phyloP scores from a whole-genome alignment of 2,888 invertebrate genomes.

The Listrodromus nycthemerus region DNA sequence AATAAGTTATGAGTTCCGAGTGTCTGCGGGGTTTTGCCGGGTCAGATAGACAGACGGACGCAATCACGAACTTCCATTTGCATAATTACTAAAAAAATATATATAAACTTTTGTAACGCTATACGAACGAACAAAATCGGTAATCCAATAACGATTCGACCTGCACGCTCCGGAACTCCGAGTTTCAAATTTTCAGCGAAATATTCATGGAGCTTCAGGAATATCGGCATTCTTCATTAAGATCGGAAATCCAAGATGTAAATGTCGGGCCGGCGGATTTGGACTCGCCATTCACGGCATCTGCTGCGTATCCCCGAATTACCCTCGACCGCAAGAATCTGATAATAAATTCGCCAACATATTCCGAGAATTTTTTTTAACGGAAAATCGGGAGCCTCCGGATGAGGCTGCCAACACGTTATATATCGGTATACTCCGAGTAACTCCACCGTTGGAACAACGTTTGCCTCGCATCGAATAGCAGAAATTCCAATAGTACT shows the following conservation, averaged over 20 bases:
- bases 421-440: constrained; percentile 16
- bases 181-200: neutral
- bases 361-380: neutral
- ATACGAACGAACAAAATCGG: too few relatives aligned
- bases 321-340: neutral
- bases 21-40: too few relatives aligned
- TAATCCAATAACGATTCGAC: neutral
- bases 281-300: neutral
- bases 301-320: neutral
- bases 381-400: neutral
- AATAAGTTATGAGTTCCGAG: too few relatives aligned
- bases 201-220: neutral
- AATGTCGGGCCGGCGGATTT: neutral
- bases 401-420: neutral
- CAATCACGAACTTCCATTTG: too few relatives aligned
- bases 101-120: too few relatives aligned
- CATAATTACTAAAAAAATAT: too few relatives aligned
- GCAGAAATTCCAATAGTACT: constrained; percentile 55
- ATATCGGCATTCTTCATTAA: neutral
- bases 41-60: too few relatives aligned
- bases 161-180: neutral
- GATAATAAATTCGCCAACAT: neutral
- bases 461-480: constrained; percentile 32
- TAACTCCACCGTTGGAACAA: constrained; percentile 13
- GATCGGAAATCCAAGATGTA: neutral